A percentile compares a stretch with the other conserved stretches of the same genome.
Conservation (phyloP, 1,140 invertebrate genomes). For the Diachasma alloeum region DNA sequence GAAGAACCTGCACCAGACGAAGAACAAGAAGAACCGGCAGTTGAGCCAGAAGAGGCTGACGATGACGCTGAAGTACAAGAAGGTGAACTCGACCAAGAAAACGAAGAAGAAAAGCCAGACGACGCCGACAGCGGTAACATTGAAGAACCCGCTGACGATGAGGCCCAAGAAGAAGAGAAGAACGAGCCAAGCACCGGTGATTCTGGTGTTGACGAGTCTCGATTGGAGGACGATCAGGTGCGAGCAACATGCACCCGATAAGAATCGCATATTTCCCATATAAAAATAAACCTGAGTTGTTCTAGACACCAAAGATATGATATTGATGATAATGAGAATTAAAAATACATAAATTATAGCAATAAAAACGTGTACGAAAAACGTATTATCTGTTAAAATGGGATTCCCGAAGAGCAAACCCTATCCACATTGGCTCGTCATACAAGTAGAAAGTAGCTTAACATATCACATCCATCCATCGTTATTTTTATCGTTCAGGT, state of each 20-base stretch:
- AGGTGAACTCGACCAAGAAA: background rate
- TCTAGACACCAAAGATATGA: background rate
- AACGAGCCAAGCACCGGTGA: conserved; percentile 51
- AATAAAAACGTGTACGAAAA: conserved; percentile 14
- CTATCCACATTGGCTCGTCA: conserved; percentile 18
- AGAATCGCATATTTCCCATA: background rate
- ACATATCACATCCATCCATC: background rate
- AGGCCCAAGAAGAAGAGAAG: conserved; percentile 41
- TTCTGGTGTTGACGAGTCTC: conserved; percentile 51
- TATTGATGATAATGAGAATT: background rate
- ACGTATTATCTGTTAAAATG: background rate
- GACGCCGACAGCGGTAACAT: conserved; percentile 53
- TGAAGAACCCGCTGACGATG: conserved; percentile 47
- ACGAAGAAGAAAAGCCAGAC: conserved; percentile 51
- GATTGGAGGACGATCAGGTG: conserved; percentile 59
- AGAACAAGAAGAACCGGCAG: conserved; percentile 55
- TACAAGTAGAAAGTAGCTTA: background rate
- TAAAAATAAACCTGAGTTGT: background rate
- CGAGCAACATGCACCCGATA: conserved; percentile 27
- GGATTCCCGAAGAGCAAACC: background rate
- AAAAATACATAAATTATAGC: background rate
- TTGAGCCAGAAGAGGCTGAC: conserved; percentile 17
- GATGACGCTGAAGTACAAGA: conserved; percentile 51
- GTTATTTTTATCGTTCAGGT: background rate
- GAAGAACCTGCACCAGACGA: conserved; percentile 42